phyloP scores from a whole-genome alignment of 2,797 vertebrate species.

The Danio albolineatus region DNA sequence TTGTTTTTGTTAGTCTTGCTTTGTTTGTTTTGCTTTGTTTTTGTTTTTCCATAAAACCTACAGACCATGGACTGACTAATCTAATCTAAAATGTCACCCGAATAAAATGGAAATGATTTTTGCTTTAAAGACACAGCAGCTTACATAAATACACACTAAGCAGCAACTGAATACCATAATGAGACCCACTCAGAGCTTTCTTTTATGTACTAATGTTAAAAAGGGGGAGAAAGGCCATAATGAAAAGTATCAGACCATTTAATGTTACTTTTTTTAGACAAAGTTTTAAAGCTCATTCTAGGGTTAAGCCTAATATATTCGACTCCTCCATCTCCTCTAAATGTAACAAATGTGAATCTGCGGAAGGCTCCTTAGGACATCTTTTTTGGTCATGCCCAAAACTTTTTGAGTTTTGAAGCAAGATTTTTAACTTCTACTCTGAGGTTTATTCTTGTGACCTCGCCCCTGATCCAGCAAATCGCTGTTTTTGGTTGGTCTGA shows the following conservation, averaged over 20 bases:
- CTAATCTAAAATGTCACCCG: background rate
- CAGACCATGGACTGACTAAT: background rate
- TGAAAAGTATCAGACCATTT: background rate
- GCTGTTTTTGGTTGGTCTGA: too few relatives aligned
- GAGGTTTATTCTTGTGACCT: too few relatives aligned
- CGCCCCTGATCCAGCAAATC: too few relatives aligned
- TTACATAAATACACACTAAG: background rate
- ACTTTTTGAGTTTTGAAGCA: too few relatives aligned
- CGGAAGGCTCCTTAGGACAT: too few relatives aligned
- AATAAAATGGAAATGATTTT: background rate
- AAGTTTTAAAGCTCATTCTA: too few relatives aligned
- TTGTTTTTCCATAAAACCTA: background rate
- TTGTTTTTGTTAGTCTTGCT: accelerated
- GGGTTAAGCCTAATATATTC: too few relatives aligned
- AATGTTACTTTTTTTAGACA: background rate
- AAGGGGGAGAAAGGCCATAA: background rate
- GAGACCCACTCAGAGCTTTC: background rate
- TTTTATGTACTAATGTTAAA: background rate
- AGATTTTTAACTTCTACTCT: too few relatives aligned
- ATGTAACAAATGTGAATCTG: too few relatives aligned
- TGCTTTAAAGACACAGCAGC: background rate
- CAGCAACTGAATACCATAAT: background rate
- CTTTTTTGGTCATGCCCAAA: too few relatives aligned
- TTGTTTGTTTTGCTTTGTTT: background rate
- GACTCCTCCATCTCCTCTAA: too few relatives aligned